phyloP scores from a whole-genome alignment of 2,113 vertebrate genomes.

The Eolophus roseicapilla region DNA sequence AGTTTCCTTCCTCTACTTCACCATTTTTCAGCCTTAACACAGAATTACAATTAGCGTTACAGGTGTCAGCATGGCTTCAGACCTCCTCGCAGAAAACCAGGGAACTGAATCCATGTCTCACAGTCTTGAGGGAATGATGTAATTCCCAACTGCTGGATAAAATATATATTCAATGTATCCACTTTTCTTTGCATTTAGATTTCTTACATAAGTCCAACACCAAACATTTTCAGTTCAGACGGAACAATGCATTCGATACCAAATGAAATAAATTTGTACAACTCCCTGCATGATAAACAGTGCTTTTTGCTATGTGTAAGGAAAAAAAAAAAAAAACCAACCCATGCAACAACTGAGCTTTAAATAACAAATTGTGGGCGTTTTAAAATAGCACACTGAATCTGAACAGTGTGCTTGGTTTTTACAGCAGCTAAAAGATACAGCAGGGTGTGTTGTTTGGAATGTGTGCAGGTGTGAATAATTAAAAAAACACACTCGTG shows the following conservation, averaged over 20 bases:
- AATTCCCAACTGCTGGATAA: not conserved
- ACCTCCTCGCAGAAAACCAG: not conserved
- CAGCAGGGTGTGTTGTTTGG: conserved; percentile 26
- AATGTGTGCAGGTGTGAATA: conserved; percentile 72
- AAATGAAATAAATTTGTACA: not conserved
- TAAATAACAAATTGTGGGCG: conserved; percentile 13
- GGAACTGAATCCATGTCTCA: not conserved
- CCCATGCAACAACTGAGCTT: not conserved
- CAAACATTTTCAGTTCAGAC: not conserved
- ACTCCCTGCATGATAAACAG: not conserved
- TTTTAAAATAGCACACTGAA: conserved; percentile 58
- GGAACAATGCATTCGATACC: not conserved
- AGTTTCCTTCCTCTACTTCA: not conserved
- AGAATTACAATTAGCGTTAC: not conserved
- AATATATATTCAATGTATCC: not conserved
- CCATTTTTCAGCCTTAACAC: not conserved
- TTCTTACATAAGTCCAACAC: not conserved
- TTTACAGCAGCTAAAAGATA: conserved; percentile 39
- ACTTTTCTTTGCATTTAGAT: not conserved
- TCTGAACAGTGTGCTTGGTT: conserved; percentile 50
- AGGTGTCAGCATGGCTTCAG: not conserved
- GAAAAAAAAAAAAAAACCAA: not conserved
- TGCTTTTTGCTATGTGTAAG: not conserved
- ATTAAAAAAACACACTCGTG: conserved; percentile 65
- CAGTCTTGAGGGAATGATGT: not conserved